Evolutionary conservation across 2,113 vertebrate species (phyloP), one percentile per base, ranked within the genome.

Genomic region (Phalacrocorax pelagicus): DNA sequence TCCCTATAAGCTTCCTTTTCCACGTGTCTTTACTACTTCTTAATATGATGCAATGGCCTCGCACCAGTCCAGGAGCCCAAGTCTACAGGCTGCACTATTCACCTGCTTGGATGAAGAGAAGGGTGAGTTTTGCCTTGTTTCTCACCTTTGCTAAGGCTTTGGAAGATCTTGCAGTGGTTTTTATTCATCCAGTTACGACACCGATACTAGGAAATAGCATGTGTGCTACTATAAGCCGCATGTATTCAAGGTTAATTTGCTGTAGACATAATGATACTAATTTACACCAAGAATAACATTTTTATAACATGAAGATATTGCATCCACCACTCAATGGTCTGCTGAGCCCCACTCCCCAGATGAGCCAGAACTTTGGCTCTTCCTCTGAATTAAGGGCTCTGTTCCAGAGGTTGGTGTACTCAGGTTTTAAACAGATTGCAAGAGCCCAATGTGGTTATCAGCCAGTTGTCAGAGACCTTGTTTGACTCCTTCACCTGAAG

Each of bases 401-500:
- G 44, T 47, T 96, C 65, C 63, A 67, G 82, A 75, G 27, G 17
- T 1, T 86, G 65, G 16, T 9, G 1, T 22, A 1, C 46, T 81
- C 46, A 32, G 55, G 42, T 55, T 92, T 90, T 78, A 78, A 79
- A 40, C 29, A 44, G 59, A 71, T 44, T 88, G 81, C 85, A 44
- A 52, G 69, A 94, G 57, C 85, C 86, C 63, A 46, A 1, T 44
- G 82, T 87, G 86, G 49, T 81, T 95, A 83, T 94, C 88, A 95
- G 83, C 15, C 70, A 46, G 65, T 82, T 96, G 80, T 71, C 46
- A 85, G 66, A 73, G 89, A 95, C 86, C 89, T 95, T 80, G 81
- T 91, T 82, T 96, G 95, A 89, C 89, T 95, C 70, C 72, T 83
- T 92, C 58, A 75, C 65, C 78, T 94, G 91, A 66, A 94, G 67